Evolutionary conservation across 2,797 vertebrate genomes (phyloP).

Genomic region (Allobates femoralis): DNA sequence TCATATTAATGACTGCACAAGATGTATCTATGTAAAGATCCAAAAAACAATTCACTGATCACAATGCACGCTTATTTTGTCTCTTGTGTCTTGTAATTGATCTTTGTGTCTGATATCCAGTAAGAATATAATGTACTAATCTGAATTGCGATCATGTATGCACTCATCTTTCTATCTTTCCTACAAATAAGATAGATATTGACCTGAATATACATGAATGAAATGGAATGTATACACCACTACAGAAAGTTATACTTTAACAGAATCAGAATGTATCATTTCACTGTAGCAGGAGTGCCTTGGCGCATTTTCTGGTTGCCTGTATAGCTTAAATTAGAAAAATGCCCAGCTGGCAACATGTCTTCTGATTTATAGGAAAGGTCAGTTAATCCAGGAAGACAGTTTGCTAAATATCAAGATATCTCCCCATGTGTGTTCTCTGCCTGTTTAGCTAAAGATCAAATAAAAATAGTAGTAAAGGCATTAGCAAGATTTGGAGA

Average conservation of each 20-base stretch:
- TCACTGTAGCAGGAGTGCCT: conserved; percentile 52
- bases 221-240: background rate
- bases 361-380: conserved; percentile 74
- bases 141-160: background rate
- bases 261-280: conserved; percentile 19
- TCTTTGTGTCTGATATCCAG: background rate
- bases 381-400: conserved; percentile 72
- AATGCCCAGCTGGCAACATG: conserved; percentile 67
- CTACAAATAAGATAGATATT: background rate
- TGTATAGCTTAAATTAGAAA: conserved; percentile 65
- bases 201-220: background rate
- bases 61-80: background rate
- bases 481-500: conserved; percentile 61
- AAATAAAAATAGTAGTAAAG: conserved; percentile 61
- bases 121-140: background rate
- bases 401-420: conserved; percentile 73
- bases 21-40: background rate
- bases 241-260: conserved; percentile 2
- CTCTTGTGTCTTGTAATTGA: background rate
- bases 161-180: background rate
- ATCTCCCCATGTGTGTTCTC: conserved; percentile 61
- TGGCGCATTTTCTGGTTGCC: conserved; percentile 68
- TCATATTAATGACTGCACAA: background rate
- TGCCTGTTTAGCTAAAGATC: conserved; percentile 56
- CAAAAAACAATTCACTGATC: background rate